Percentiles rank a stretch among this genome's conserved stretches.
These are phyloP conservation scores for Trididemnum miniatum DNA, from an alignment of 23 tunicate species.

Conservation along the genomic window DNA sequence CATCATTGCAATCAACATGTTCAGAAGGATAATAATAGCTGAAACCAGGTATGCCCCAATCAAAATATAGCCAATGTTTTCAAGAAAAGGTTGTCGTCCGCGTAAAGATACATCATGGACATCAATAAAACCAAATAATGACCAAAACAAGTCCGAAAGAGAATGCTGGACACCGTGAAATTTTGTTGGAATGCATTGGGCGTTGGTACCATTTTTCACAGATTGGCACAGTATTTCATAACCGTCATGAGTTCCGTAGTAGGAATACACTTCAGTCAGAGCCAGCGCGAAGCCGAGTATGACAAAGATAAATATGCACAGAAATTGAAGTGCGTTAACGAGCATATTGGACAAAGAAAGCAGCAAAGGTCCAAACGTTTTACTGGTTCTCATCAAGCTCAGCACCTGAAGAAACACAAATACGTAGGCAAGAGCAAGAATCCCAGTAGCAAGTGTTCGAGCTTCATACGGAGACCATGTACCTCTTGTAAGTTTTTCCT, in stretches of 20 bases:
- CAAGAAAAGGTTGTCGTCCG: constrained; percentile 49
- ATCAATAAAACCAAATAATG: constrained; percentile 69
- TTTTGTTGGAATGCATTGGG: not conserved
- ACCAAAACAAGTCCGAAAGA: constrained; percentile 62
- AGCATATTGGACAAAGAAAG: constrained; percentile 76
- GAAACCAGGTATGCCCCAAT: constrained; percentile 55
- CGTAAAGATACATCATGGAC: constrained; percentile 23
- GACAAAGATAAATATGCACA: constrained; percentile 56
- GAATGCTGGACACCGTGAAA: constrained; percentile 21
- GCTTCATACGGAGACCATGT: constrained; percentile 61
- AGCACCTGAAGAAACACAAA: constrained; percentile 60
- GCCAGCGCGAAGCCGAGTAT: constrained; percentile 77
- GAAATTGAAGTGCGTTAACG: constrained; percentile 65
- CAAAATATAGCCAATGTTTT: constrained; percentile 22
- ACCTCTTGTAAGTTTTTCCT: not conserved
- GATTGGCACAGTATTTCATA: not conserved
- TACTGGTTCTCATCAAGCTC: constrained; percentile 43
- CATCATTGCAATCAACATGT: constrained; percentile 97
- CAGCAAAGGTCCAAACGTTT: constrained; percentile 78
- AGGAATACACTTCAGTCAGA: constrained; percentile 73
- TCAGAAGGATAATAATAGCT: constrained; percentile 78
- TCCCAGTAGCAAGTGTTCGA: constrained; percentile 48
- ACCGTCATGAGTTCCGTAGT: constrained; percentile 80
- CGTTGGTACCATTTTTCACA: not conserved
- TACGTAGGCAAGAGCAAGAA: constrained; percentile 68